A percentile compares a stretch with the other conserved stretches of the same genome.
Evolutionary conservation across 2,113 vertebrate genomes (phyloP).

Genomic region (Anseranas semipalmata): DNA sequence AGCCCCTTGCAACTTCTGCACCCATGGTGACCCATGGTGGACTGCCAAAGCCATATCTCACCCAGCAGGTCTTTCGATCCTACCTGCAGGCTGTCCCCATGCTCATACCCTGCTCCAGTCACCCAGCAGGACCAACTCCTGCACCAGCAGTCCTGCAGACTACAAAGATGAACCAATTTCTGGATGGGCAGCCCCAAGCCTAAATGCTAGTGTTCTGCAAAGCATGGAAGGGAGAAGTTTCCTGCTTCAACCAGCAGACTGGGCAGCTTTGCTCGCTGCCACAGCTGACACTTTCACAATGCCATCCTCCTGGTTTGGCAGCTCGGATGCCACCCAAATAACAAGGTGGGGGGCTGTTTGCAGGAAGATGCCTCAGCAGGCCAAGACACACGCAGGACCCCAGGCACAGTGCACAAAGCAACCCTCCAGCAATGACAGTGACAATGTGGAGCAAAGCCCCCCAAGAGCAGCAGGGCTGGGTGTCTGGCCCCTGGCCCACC

Average conservation of each 20-base stretch:
- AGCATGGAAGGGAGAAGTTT: background rate
- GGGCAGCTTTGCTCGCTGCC: fast-evolving
- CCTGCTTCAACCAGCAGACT: background rate
- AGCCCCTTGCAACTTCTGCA: background rate
- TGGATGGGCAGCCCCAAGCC: background rate
- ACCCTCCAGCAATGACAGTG: fast-evolving
- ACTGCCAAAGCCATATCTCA: fast-evolving
- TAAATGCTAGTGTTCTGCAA: background rate
- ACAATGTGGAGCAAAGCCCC: fast-evolving
- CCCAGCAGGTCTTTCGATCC: background rate
- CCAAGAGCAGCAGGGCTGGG: fast-evolving
- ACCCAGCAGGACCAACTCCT: background rate
- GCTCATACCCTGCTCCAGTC: background rate
- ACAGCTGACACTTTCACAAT: fast-evolving
- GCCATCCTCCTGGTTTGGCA: background rate
- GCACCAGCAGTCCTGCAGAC: background rate
- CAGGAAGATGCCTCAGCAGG: background rate
- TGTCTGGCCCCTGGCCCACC: background rate
- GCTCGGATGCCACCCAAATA: background rate
- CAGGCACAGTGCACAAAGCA: background rate
- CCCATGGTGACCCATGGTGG: fast-evolving
- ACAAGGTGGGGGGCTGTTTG: background rate
- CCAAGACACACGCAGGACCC: background rate
- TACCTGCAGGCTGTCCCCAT: background rate
- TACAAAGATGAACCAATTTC: background rate